A percentile compares a stretch with the other conserved stretches of the same genome.
phyloP scores from a whole-genome alignment of 2,888 invertebrate species.

The Troilus luridus region DNA sequence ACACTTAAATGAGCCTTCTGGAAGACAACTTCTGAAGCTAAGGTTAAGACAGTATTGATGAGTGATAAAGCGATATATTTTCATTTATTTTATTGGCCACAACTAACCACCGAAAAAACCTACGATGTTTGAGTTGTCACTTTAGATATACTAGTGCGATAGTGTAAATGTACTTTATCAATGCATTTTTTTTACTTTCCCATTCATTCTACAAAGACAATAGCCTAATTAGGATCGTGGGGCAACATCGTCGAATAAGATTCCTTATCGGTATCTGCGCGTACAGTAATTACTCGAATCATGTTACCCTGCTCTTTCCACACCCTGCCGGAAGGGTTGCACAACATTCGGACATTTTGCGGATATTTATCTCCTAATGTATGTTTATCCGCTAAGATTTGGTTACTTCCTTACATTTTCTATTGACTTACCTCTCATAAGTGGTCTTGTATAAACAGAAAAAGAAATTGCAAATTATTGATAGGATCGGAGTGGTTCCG shows the following conservation, averaged over 20 bases:
- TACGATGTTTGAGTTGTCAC: too few relatives aligned
- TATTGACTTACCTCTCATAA: background rate
- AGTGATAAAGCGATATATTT: too few relatives aligned
- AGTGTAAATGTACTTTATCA: background rate
- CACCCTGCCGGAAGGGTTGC: background rate
- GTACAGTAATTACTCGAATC: background rate
- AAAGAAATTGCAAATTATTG: background rate
- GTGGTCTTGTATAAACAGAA: background rate
- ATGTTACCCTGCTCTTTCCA: background rate
- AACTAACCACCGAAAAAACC: too few relatives aligned
- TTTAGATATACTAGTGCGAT: too few relatives aligned
- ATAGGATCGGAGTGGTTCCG: background rate
- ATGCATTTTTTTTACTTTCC: background rate
- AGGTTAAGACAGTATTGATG: too few relatives aligned
- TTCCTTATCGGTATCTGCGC: background rate
- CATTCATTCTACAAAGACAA: conserved; percentile 12
- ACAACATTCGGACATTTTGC: background rate
- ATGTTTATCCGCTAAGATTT: background rate
- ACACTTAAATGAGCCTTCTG: too few relatives aligned
- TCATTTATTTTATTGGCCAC: too few relatives aligned
- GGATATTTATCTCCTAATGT: background rate
- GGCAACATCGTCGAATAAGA: background rate
- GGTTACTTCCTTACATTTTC: background rate
- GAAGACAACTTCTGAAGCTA: too few relatives aligned
- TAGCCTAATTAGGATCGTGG: background rate